A percentile compares a stretch with the other conserved stretches of the same genome.
phyloP scores from a whole-genome alignment of 2,888 invertebrate species.

The Anarsia innoxiella region DNA sequence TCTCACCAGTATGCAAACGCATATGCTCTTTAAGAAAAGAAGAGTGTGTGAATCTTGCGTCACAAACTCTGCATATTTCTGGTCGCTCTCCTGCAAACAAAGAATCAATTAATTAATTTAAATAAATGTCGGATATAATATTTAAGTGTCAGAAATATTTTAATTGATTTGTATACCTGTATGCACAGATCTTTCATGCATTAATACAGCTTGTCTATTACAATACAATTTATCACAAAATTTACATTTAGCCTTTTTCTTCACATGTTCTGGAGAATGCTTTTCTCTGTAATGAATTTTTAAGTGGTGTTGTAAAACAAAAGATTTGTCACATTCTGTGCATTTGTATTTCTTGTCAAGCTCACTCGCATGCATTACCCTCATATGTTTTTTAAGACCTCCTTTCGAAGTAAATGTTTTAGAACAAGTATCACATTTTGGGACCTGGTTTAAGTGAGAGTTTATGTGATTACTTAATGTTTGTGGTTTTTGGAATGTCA shows the following conservation, averaged over 20 bases:
- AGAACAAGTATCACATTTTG: conserved; percentile 28
- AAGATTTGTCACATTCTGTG: conserved; percentile 45
- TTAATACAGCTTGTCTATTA: conserved; percentile 48
- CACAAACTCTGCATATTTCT: conserved; percentile 55
- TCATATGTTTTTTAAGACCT: background rate
- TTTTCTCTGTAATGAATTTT: conserved; percentile 44
- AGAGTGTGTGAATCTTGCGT: conserved; percentile 55
- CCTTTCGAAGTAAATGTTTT: conserved; percentile 43
- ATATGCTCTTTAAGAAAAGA: conserved; percentile 65
- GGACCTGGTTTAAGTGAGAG: background rate
- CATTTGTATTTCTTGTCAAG: conserved; percentile 51
- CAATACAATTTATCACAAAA: conserved; percentile 57
- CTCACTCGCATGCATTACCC: conserved; percentile 18
- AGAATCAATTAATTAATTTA: too few species aligned
- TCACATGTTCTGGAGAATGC: too few species aligned
- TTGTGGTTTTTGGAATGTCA: conserved; percentile 40
- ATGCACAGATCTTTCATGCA: conserved; percentile 66
- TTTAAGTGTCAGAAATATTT: too few species aligned
- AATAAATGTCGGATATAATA: too few species aligned
- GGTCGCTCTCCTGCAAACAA: conserved; percentile 61
- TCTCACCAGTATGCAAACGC: conserved; percentile 67
- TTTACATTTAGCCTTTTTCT: conserved; percentile 44
- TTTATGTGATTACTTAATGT: conserved; percentile 18
- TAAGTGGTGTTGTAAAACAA: conserved; percentile 50
- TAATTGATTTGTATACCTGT: too few species aligned